Percentiles rank a stretch among this genome's conserved stretches.
These are phyloP conservation scores for Luperina nickerlii DNA, from an alignment of 2,888 invertebrate species.

Conservation along the genomic window DNA sequence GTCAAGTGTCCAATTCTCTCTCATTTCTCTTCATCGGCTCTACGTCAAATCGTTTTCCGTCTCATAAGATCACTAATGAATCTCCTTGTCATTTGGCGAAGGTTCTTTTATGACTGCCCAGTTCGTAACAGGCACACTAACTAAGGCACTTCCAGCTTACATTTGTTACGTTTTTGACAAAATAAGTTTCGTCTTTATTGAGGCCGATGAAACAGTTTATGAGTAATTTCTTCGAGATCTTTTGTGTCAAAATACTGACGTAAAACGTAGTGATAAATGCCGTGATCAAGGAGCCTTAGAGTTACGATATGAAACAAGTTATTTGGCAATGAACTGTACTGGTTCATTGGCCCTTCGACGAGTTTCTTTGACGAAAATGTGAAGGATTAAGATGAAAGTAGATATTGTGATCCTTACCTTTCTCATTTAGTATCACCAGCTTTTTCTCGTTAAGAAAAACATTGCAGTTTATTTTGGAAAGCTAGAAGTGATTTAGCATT, in stretches of 20 bases:
- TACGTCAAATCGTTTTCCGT: slow-evolving; percentile 64
- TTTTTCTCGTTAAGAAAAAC: background rate
- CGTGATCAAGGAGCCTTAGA: background rate
- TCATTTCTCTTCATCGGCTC: slow-evolving; percentile 63
- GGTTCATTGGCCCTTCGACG: slow-evolving; percentile 1
- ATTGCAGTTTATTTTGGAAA: slow-evolving; percentile 4
- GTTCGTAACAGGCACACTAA: slow-evolving; percentile 47
- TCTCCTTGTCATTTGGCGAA: slow-evolving; percentile 63
- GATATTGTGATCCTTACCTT: slow-evolving; percentile 20
- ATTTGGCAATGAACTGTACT: slow-evolving; percentile 1
- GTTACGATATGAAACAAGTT: slow-evolving; percentile 7
- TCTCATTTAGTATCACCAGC: slow-evolving; percentile 10
- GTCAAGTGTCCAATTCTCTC: slow-evolving; percentile 61
- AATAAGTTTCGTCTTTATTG: slow-evolving; percentile 31
- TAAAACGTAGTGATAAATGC: background rate
- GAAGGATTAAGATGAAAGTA: slow-evolving; percentile 23
- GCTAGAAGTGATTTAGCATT: slow-evolving; percentile 24
- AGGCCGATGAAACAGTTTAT: slow-evolving; percentile 12
- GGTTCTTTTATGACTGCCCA: slow-evolving; percentile 59
- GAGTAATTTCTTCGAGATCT: slow-evolving; percentile 5
- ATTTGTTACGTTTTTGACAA: slow-evolving; percentile 32
- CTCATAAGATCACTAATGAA: slow-evolving; percentile 68
- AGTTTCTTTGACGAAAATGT: slow-evolving; percentile 22
- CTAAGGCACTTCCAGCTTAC: slow-evolving; percentile 39
- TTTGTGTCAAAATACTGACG: background rate